phyloP scores from a whole-genome alignment of 2,888 invertebrate genomes.

The Mesopsocus fuscifrons region DNA sequence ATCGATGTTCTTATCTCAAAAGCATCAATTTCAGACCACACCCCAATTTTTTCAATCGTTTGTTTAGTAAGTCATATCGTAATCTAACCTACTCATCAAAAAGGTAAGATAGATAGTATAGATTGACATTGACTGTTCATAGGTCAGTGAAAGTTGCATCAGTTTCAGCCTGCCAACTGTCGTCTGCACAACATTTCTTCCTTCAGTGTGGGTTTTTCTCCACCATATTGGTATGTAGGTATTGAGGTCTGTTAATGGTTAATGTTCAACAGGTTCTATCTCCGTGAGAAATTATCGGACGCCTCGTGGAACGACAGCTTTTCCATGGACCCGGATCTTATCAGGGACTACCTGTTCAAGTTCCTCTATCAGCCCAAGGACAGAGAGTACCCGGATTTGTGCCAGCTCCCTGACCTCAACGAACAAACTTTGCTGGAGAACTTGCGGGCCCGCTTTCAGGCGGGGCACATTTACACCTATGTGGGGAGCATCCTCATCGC shows the following conservation, averaged over 20 bases:
- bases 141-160: no score
- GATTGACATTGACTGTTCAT: no score
- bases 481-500: constrained; percentile 91
- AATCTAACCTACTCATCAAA: no score
- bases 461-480: constrained; percentile 89
- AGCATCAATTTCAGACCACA: not conserved
- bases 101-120: no score
- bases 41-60: constrained; percentile 26
- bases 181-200: no score
- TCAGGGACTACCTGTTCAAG: constrained; percentile 79
- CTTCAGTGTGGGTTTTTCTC: no score
- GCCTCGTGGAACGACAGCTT: constrained; percentile 75
- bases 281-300: constrained; percentile 69
- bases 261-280: constrained; percentile 64
- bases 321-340: constrained; percentile 76
- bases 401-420: constrained; percentile 86
- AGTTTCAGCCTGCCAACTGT: no score
- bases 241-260: no score
- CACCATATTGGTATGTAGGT: no score
- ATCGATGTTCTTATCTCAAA: no score
- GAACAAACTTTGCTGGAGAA: constrained; percentile 85
- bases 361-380: constrained; percentile 84
- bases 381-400: constrained; percentile 87
- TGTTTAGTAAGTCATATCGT: no score
- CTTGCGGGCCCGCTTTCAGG: constrained; percentile 68